These are phyloP conservation scores for Acomys russatus DNA, from an alignment of 2,797 vertebrate species.

Conservation along the genomic window DNA sequence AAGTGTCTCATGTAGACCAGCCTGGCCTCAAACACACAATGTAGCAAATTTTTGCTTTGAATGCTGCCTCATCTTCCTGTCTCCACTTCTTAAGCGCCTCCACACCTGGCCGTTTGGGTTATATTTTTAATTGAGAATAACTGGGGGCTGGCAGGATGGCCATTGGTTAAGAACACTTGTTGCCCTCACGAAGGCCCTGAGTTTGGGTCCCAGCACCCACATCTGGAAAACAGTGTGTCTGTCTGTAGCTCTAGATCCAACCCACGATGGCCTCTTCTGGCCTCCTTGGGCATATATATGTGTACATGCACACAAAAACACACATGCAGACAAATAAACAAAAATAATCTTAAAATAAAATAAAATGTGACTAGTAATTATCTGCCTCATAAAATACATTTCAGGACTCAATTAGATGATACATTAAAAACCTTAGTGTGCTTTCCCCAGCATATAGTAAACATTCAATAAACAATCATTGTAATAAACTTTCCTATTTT, in stretches of 20 bases:
- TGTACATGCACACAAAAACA: neutral
- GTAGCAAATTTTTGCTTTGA: neutral
- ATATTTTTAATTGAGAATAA: slow-evolving; percentile 30
- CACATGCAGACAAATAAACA: neutral
- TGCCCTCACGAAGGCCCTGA: neutral
- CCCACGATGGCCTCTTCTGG: neutral
- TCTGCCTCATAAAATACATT: slow-evolving; percentile 25
- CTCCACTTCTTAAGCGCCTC: neutral
- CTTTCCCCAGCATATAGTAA: neutral
- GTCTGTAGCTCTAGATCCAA: neutral
- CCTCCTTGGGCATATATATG: neutral
- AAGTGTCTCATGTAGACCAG: neutral
- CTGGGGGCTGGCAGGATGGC: neutral
- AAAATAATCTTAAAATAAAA: neutral
- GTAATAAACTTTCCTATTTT: neutral
- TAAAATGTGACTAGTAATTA: slow-evolving; percentile 21
- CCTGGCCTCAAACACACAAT: neutral
- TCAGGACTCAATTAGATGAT: slow-evolving; percentile 23
- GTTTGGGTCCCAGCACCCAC: neutral
- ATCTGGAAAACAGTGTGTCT: neutral
- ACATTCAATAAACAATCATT: neutral
- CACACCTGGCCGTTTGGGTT: neutral
- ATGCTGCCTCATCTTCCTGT: neutral
- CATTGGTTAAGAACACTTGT: neutral
- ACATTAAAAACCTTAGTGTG: neutral